A percentile compares a stretch with the other conserved stretches of the same genome.
These are phyloP conservation scores for Drosophila rufa DNA, from an alignment of 1,140 invertebrate genomes.

Conservation along the genomic window DNA sequence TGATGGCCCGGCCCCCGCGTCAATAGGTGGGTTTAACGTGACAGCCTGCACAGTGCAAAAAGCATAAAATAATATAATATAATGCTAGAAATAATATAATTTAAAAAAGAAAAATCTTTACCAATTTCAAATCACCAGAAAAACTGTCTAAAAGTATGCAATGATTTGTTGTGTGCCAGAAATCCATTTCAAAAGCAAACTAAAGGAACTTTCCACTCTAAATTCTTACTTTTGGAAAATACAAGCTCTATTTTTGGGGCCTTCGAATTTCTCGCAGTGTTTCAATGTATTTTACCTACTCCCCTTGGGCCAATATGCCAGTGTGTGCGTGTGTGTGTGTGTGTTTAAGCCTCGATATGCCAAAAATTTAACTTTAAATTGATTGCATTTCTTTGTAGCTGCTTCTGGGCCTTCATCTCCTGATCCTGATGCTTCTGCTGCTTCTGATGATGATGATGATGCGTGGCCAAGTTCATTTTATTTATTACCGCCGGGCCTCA, in stretches of 20 bases:
- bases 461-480: slow-evolving; percentile 66
- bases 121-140: no score
- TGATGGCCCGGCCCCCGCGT: slow-evolving; percentile 43
- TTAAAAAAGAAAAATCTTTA: no score
- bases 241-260: no score
- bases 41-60: slow-evolving; percentile 17
- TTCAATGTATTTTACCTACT: slow-evolving; percentile 25
- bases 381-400: slow-evolving; percentile 66
- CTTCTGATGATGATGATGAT: slow-evolving; percentile 39
- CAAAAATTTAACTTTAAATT: slow-evolving; percentile 67
- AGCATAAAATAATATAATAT: no score
- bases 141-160: neutral
- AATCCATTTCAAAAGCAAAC: no score
- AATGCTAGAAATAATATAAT: no score
- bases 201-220: no score
- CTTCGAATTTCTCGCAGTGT: slow-evolving; percentile 11
- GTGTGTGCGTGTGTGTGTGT: slow-evolving; percentile 44
- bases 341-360: slow-evolving; percentile 60
- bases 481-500: slow-evolving; percentile 65
- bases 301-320: slow-evolving; percentile 41
- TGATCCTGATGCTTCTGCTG: slow-evolving; percentile 14
- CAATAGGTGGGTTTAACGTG: slow-evolving; percentile 49
- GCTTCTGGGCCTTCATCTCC: slow-evolving; percentile 29
- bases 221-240: no score
- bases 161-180: neutral